Base-by-base conservation (phyloP, 2,113 vertebrate species). In the Thermophis baileyi region DNA sequence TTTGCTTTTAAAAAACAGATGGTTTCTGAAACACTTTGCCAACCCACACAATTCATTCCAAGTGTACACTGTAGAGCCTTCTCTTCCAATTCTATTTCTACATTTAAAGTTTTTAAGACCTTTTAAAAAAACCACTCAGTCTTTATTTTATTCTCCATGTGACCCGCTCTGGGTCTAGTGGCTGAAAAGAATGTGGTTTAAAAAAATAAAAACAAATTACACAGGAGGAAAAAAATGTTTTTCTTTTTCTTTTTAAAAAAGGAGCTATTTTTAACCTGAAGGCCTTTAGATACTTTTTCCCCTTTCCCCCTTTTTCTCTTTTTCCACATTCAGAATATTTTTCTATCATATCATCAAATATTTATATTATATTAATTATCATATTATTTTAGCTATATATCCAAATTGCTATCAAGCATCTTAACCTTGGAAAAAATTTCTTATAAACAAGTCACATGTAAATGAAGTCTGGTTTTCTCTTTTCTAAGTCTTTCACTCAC, bases 181-280 rank as follows among this genome's bases (percentile, higher is more conserved):
- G 94, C 94, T 92, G 93, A 93, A 63, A 95, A 89, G 89, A 96
- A 96, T 90, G 93, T 51, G 92, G 53, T 88, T 87, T 44, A 44
- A 81, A 81, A 81, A 81, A 81, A 81, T 44, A 44, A 44, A 81
- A 81, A 81, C 35, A 81, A 44, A 81, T 44, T 44, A 81, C 74
- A 81, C 7, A 44, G 74, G 7, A 81, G 18, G 10, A 81, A 81
- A 81, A 60, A 40, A 44, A 81, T 85, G 89, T 91, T 94, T 93
- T 27, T 49, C 47, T 49, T 87, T 87, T 87, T 49, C 27, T 9
- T 87, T 81, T 44, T 4, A 88, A 54, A 93, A 1, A 87, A 93
- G 53, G 35, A 50, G 27, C n/a, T 94, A 24, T n/a, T 94, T 95
- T 91, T 93, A 93, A 14, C 49, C 50, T 11, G 87, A 53, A 92